Conservation (phyloP, 1,140 invertebrate genomes). For the Aphelenchoides fujianensis region DNA sequence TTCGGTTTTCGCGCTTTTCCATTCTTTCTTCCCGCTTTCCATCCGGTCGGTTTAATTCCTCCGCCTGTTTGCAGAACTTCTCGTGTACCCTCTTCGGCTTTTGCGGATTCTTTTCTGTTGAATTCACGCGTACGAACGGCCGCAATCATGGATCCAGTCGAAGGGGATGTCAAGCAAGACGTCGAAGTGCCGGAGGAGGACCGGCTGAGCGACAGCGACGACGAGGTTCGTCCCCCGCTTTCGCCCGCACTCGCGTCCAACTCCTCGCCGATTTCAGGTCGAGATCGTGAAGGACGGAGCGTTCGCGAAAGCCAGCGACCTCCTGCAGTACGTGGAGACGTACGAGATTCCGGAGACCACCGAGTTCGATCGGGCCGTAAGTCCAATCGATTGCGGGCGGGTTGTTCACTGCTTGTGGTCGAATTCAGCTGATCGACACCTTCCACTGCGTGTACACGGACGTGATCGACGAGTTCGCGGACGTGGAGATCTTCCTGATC, state of each 20-base stretch:
- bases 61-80: background rate
- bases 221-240: constrained; percentile 5
- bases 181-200: background rate
- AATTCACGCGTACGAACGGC: background rate
- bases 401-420: background rate
- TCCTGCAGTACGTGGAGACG: constrained; percentile 8
- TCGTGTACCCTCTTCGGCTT: too few species aligned
- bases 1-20: too few species aligned
- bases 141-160: background rate
- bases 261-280: background rate
- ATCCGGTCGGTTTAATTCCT: too few species aligned
- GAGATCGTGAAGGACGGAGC: constrained; percentile 2
- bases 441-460: constrained; percentile 50
- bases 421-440: constrained; percentile 28
- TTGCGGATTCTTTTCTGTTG: background rate
- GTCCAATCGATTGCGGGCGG: background rate
- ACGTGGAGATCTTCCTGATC: constrained; percentile 61
- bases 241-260: background rate
- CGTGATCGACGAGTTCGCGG: constrained; percentile 60
- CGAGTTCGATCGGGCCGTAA: constrained; percentile 2
- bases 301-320: constrained; percentile 7
- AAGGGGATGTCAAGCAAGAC: background rate
- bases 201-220: background rate
- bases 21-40: too few species aligned
- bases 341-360: background rate